These are phyloP conservation scores for Tupaia tana DNA, from an alignment of 2,113 vertebrate genomes.

Conservation along the genomic window DNA sequence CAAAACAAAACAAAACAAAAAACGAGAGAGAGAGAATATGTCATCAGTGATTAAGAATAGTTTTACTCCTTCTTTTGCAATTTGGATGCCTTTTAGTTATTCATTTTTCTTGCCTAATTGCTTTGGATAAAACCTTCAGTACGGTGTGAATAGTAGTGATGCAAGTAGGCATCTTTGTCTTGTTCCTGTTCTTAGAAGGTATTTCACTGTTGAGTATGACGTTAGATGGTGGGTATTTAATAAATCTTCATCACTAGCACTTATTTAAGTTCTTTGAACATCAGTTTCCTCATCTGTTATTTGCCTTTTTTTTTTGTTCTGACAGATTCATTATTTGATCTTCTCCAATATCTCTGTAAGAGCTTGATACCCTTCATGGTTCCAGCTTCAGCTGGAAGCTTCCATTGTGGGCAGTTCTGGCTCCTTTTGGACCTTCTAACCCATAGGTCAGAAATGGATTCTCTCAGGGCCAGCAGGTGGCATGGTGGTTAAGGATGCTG, in stretches of 20 bases:
- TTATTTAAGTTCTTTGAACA: neutral
- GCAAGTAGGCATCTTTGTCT: neutral
- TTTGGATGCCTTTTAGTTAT: neutral
- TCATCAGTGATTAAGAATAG: neutral
- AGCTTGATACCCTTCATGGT: neutral
- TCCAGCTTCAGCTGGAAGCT: neutral
- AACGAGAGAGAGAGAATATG: neutral
- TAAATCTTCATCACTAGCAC: neutral
- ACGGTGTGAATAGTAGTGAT: neutral
- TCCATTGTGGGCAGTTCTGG: no score
- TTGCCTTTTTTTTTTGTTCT: neutral
- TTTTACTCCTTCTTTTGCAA: neutral
- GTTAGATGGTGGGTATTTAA: neutral
- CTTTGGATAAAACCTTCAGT: neutral
- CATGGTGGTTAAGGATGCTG: no score
- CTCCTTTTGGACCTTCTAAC: neutral
- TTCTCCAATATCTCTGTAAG: neutral
- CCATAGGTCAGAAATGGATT: no score
- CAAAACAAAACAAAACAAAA: no score
- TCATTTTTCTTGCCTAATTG: neutral
- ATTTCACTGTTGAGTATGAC: neutral
- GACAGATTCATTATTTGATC: neutral
- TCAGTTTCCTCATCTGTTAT: neutral
- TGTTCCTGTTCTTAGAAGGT: neutral
- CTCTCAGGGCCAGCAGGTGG: no score